Evolutionary conservation across 2,113 vertebrate species (phyloP), one percentile per base, ranked within the genome.

Genomic region (Notarius quadriscutis): DNA sequence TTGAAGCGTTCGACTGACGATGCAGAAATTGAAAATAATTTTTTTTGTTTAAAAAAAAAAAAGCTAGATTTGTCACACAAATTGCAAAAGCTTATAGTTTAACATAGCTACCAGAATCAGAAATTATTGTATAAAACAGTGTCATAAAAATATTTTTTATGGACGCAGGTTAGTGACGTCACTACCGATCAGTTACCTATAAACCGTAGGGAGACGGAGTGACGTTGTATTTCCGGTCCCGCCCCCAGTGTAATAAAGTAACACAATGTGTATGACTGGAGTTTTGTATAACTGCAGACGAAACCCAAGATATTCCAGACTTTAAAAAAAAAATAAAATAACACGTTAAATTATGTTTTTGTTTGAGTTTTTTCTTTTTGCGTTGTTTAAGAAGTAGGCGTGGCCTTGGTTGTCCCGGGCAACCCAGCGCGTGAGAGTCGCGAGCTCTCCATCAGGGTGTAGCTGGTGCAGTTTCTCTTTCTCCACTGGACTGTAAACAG

Each of bases 321-420:
- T 18, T 41, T 41, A 41, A 4, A 41, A 41, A 41, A 41, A 4
- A 41, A 41, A 41, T 41, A 41, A 41, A 41, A 41, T 41, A 41
- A 41, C 6, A 34, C 34, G 25, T 69, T 77, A 14, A 25, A 55
- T 14, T 50, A 14, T 17, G 8, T 30, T 1, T 25, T 53, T 78
- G 5, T 9, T 50, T n/a, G 84, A 51, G 8, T 0, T 20, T 18
- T n/a, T 48, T 5, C 15, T 62, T 62, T 1, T 10, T 12, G 11
- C 2, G 8, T 50, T 60, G 7, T 48, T 78, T 85, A 58, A 30
- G 58, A 22, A n/a, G 84, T 85, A 74, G 84, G 84, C 62, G 84
- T 78, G 57, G 84, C 17, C 14, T 9, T 65, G 84, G n/a, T 84
- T 6, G 7, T 75, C 41, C 2, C 20, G 57, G 55, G 12, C 7